Conservation (phyloP, 2,888 invertebrate species). For the Halocaridina rubra region DNA sequence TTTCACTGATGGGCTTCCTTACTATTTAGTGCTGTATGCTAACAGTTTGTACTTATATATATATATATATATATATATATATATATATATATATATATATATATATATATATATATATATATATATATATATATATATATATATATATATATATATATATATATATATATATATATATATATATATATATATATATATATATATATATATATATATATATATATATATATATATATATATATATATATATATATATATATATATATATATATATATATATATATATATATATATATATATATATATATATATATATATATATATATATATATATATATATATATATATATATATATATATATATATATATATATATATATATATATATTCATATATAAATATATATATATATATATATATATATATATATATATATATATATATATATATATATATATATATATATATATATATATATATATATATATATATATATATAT, state of each 20-base stretch:
- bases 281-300: background rate
- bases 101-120: conserved; percentile 6
- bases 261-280: background rate
- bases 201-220: background rate
- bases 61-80: background rate
- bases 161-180: background rate
- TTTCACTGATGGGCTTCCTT: no score
- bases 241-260: background rate
- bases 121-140: conserved; percentile 14
- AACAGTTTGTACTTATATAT: no score
- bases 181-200: background rate
- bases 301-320: conserved; percentile 6
- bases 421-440: background rate
- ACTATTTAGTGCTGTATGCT: no score
- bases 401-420: background rate
- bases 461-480: conserved; percentile 10
- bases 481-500: background rate
- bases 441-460: conserved; percentile 6
- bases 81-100: background rate
- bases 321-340: conserved; percentile 14
- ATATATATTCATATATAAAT: background rate
- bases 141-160: background rate
- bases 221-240: background rate
- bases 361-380: background rate
- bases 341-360: conserved; percentile 12